Percentiles rank a stretch among this genome's conserved stretches.
Conservation (phyloP, 2,113 vertebrate species). For the Tragelaphus buxtoni region DNA sequence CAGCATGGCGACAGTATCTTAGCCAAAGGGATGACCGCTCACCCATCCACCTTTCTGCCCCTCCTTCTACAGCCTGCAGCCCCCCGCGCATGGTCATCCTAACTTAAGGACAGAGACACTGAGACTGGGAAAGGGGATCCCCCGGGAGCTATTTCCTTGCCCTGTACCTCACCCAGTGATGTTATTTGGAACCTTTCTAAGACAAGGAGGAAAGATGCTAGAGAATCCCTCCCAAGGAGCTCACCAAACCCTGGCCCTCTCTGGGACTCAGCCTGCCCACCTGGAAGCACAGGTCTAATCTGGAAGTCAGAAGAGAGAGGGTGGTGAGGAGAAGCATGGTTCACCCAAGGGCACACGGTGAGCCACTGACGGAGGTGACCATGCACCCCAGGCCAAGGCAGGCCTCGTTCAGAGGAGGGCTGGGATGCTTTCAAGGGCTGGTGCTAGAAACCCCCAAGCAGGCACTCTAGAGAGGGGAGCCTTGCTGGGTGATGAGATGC, state of each 20-base stretch:
- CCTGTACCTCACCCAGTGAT: neutral
- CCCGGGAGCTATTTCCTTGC: neutral
- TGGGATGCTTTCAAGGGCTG: neutral
- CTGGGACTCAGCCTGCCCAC: neutral
- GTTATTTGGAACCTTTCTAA: neutral
- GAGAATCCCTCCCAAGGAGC: neutral
- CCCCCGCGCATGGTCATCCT: neutral
- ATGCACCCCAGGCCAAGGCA: neutral
- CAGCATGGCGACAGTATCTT: neutral
- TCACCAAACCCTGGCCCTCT: neutral
- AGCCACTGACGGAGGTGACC: neutral
- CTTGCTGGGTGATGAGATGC: neutral
- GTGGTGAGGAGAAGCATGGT: neutral
- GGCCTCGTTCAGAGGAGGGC: neutral
- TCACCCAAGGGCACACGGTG: neutral
- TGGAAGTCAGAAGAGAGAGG: neutral
- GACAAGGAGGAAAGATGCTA: neutral
- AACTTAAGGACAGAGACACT: neutral
- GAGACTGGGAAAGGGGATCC: neutral
- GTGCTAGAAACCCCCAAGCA: neutral
- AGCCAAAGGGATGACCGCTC: neutral
- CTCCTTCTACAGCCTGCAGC: neutral
- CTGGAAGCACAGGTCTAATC: neutral
- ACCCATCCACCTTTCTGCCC: neutral
- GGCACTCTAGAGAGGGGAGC: neutral